phyloP scores from a whole-genome alignment of 2,113 vertebrate genomes.

The Sturnira hondurensis region DNA sequence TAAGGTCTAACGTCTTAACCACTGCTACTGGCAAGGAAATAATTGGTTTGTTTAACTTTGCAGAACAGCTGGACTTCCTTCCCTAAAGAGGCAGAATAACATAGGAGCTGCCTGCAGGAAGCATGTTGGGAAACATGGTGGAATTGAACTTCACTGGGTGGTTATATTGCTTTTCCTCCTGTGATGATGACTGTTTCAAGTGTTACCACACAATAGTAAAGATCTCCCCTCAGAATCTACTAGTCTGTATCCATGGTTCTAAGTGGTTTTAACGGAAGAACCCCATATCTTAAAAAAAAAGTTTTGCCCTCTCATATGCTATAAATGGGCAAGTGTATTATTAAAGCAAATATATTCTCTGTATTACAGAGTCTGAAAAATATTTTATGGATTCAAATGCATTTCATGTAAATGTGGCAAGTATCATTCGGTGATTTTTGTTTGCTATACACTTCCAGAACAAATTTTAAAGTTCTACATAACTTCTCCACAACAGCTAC shows the following conservation, averaged over 20 bases:
- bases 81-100: neutral
- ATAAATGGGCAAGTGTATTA: neutral
- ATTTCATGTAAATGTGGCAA: neutral
- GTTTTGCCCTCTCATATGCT: neutral
- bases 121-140: neutral
- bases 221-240: neutral
- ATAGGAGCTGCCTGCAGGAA: neutral
- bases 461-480: conserved; percentile 7
- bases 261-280: neutral
- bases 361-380: conserved; percentile 23
- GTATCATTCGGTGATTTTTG: neutral
- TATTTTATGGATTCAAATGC: conserved; percentile 22
- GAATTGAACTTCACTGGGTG: neutral
- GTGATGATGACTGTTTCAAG: neutral
- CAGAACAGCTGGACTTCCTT: neutral
- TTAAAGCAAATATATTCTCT: conserved; percentile 32
- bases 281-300: neutral
- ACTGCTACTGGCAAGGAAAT: neutral
- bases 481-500: neutral
- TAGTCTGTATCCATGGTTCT: neutral
- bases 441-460: conserved; percentile 10
- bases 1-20: neutral
- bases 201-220: neutral
- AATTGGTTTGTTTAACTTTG: neutral
- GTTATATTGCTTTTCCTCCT: neutral